A percentile compares a stretch with the other conserved stretches of the same genome.
Evolutionary conservation across 2,797 vertebrate genomes (phyloP).

Genomic region (Myripristis murdjan): DNA sequence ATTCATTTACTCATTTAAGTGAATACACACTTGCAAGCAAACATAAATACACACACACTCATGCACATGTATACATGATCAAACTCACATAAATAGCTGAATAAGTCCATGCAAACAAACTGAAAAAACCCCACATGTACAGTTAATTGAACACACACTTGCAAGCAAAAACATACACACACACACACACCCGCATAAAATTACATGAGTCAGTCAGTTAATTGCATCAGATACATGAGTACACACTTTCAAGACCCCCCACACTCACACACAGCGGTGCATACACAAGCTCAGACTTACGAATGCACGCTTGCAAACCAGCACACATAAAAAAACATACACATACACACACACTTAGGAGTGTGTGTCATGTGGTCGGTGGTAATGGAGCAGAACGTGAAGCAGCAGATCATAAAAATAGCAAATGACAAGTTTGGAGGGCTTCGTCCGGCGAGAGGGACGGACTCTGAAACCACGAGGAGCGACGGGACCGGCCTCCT

Average conservation of each 20-base stretch:
- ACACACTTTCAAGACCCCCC: background rate
- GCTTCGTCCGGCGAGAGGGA: background rate
- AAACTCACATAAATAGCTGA: background rate
- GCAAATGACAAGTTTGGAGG: constrained; percentile 8
- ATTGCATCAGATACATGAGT: too few relatives aligned
- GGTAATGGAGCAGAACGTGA: background rate
- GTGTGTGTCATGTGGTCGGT: too few relatives aligned
- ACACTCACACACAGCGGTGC: background rate
- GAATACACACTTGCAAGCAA: background rate
- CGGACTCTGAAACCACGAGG: background rate
- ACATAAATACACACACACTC: background rate
- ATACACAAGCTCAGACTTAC: too few relatives aligned
- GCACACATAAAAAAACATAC: background rate
- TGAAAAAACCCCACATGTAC: too few relatives aligned
- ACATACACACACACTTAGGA: background rate
- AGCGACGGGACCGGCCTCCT: too few relatives aligned
- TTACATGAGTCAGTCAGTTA: too few relatives aligned
- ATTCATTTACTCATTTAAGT: background rate
- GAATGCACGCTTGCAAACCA: too few relatives aligned
- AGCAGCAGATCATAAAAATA: constrained; percentile 17
- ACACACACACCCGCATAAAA: background rate
- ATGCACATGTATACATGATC: background rate
- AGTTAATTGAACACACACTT: too few relatives aligned
- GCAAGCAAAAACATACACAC: background rate
- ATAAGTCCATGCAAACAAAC: too few relatives aligned